Evolutionary conservation across 2,113 vertebrate genomes (phyloP), one percentile per base, ranked within the genome.

Genomic region (Aegithalos caudatus): DNA sequence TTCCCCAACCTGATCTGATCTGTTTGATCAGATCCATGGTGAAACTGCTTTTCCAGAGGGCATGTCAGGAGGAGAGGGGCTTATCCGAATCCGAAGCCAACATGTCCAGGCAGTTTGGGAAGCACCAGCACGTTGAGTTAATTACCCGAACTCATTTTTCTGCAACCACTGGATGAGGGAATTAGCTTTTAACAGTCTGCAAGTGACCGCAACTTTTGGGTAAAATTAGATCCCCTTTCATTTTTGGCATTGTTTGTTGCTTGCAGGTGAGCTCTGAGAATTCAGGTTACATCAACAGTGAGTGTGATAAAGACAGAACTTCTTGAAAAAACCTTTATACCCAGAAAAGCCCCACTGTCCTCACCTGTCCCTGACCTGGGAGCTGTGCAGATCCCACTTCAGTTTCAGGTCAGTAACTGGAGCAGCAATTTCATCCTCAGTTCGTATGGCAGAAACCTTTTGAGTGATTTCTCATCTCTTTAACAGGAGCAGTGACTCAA

Each of bases 331-430:
- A 44, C 2, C 29, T 35, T 86, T 37, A 25, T 12, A 35, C 22
- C 20, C 24, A 14, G n/a, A 73, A 87, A 79, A 62, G 19, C 19
- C 38, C 33, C 47, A 4, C 8, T 85, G 44, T 50, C 51, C 24
- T 38, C 0, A 0, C 60, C 50, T 57, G 4, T 16, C 38, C 84
- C 45, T 66, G 37, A 21, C 3, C 10, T 0, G 10, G 74, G 50
- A 86, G 28, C 54, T 54, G 31, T 6, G 60, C 38, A 92, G n/a
- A 77, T 45, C 71, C 53, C n/a, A 15, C 57, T 53, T 47, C 27
- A 56, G 24, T 13, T 54, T 67, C 5, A 83, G 50, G 27, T 73
- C 86, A 79, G 37, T 27, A 86, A 64, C 25, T 14, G 42, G 22
- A 86, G 29, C 38, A 84, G 67, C 18, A 54, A 73, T 90, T 92